A percentile compares a stretch with the other conserved stretches of the same genome.
phyloP scores from a whole-genome alignment of 1,140 invertebrate species.

The Drosophila cardini region DNA sequence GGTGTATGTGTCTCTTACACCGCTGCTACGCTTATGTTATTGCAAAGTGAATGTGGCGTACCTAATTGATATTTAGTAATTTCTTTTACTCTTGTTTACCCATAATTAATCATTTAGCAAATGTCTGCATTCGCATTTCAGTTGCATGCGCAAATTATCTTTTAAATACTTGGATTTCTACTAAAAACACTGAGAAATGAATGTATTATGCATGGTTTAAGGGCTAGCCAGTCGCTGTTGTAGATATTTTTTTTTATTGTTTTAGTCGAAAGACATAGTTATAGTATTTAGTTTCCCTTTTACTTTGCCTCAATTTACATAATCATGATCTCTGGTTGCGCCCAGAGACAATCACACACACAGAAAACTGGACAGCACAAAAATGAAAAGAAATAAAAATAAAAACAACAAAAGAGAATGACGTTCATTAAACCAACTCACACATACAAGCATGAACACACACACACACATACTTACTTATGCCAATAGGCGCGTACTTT shows the following conservation, averaged over 20 bases:
- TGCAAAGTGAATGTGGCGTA: constrained; percentile 65
- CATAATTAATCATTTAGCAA: constrained; percentile 66
- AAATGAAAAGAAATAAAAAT: constrained; percentile 29
- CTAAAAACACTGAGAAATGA: constrained; percentile 22
- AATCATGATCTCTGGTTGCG: constrained; percentile 64
- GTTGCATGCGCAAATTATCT: constrained; percentile 53
- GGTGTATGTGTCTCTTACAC: background rate
- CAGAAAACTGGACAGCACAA: constrained; percentile 42
- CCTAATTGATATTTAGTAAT: constrained; percentile 68
- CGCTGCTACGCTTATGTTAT: constrained; percentile 16
- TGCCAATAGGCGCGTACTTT: constrained; percentile 51
- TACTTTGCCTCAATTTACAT: constrained; percentile 79
- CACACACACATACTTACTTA: constrained; percentile 18
- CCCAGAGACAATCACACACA: constrained; percentile 53
- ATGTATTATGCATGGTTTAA: constrained; percentile 41
- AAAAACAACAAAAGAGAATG: constrained; percentile 43
- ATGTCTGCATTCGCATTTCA: constrained; percentile 44
- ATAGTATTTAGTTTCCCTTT: constrained; percentile 78
- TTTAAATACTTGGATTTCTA: constrained; percentile 30
- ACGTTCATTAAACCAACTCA: constrained; percentile 69
- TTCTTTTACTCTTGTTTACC: constrained; percentile 55
- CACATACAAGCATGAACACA: constrained; percentile 18
- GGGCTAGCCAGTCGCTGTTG: constrained; percentile 33
- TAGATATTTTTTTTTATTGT: constrained; percentile 23
- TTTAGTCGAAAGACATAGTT: constrained; percentile 32